These are phyloP conservation scores for Psittacula echo DNA, from an alignment of 2,797 vertebrate species.

Conservation along the genomic window DNA sequence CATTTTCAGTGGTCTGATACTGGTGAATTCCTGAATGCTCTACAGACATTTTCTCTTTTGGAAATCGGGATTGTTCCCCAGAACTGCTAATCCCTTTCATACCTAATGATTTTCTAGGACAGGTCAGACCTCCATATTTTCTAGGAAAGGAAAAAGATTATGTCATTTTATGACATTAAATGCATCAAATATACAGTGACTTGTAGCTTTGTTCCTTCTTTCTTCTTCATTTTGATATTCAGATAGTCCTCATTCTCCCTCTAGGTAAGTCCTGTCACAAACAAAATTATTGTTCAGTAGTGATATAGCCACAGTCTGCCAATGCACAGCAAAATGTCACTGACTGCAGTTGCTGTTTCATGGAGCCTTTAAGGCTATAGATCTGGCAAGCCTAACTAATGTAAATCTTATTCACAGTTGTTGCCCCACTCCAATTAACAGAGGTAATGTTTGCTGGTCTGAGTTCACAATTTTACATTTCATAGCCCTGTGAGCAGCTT, in stretches of 20 bases:
- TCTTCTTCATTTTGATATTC: background rate
- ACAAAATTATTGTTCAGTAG: background rate
- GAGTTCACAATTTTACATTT: background rate
- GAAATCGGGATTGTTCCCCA: background rate
- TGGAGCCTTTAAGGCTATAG: background rate
- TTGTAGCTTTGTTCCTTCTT: background rate
- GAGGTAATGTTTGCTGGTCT: background rate
- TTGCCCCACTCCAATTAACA: conserved; percentile 6
- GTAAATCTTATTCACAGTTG: background rate
- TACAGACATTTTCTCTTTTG: background rate
- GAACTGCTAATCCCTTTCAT: background rate
- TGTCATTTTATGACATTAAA: background rate
- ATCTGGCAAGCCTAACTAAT: background rate
- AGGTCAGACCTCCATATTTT: background rate
- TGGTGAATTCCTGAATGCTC: background rate
- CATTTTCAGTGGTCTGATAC: background rate
- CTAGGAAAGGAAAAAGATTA: background rate
- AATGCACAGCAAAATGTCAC: background rate
- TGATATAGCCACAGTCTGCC: background rate
- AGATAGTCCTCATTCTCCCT: background rate
- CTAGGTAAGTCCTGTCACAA: background rate
- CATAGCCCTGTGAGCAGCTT: background rate
- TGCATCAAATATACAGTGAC: background rate
- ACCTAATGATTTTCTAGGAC: background rate
- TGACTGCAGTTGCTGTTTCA: background rate